Evolutionary conservation across 2,888 invertebrate species (phyloP).

Genomic region (Parnassius apollo): DNA sequence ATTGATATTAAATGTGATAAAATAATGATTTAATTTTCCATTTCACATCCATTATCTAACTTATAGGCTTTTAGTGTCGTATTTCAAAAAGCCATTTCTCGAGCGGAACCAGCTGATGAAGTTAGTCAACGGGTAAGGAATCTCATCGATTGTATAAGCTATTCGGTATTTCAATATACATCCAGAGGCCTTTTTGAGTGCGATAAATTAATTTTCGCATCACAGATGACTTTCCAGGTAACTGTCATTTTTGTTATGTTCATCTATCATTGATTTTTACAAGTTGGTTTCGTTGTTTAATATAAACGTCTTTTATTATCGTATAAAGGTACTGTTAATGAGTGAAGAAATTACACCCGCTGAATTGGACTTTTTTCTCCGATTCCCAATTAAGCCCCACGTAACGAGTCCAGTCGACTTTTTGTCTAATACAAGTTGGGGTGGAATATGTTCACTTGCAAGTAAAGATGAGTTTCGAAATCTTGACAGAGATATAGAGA

Average conservation of each 20-base stretch:
- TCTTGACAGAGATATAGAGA: slow-evolving; percentile 96
- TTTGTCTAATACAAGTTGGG: slow-evolving; percentile 95
- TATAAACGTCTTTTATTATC: background rate
- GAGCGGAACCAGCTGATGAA: slow-evolving; percentile 90
- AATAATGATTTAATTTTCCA: background rate
- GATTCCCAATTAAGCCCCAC: slow-evolving; percentile 95
- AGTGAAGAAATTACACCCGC: slow-evolving; percentile 91
- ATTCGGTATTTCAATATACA: slow-evolving; percentile 97
- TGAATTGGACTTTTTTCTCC: slow-evolving; percentile 94
- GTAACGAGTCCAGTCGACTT: slow-evolving; percentile 97
- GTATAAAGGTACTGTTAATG: slow-evolving; percentile 88
- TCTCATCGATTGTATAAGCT: slow-evolving; percentile 96
- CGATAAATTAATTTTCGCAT: slow-evolving; percentile 97
- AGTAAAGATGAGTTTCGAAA: slow-evolving; percentile 95
- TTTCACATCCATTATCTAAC: no score
- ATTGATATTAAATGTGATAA: no score
- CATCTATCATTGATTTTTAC: no score
- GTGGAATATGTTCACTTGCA: slow-evolving; percentile 95
- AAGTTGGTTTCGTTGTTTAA: no score
- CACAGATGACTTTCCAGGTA: slow-evolving; percentile 97
- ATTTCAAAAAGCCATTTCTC: slow-evolving; percentile 96
- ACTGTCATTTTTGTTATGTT: background rate
- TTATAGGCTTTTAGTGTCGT: slow-evolving; percentile 96
- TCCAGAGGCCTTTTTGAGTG: slow-evolving; percentile 96
- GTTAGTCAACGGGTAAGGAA: slow-evolving; percentile 90